Evolutionary conservation across 2,113 vertebrate genomes (phyloP), one percentile per base, ranked within the genome.

Genomic region (Regulus satrapa): DNA sequence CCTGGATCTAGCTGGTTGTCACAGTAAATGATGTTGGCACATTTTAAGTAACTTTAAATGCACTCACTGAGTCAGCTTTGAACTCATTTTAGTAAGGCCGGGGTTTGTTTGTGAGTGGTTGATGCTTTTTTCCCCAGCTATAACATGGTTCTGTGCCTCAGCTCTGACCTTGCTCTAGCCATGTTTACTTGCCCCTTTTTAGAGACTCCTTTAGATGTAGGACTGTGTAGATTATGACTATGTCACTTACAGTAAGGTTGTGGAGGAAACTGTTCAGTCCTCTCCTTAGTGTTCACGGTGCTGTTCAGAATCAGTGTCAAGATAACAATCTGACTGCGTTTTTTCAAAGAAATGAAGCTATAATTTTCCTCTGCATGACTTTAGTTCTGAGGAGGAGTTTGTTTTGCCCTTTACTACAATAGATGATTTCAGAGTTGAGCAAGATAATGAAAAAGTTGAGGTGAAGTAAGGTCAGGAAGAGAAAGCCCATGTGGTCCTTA

Each of bases 321-420:
- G 93, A 94, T 92, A 95, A 77, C 40, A 72, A 94, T 95, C 86
- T 94, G 61, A n/a, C 51, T 18, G 54, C 92, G 85, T 71, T 92
- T 94, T 95, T 88, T 59, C 92, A 77, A 66, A 92, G 85, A 40
- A 92, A 88, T 85, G 52, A 81, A 94, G 34, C 36, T 83, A 68
- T 71, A 73, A 71, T 92, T 92, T 94, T 89, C 78, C n/a, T 85
- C 51, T 83, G 46, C 78, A 58, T 88, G 62, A 80, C 75, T 85
- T 83, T 76, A 85, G 63, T 34, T 82, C 68, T 92, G 76, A 88
- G 92, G 74, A 88, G 8, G 85, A 95, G 75, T 54, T 93, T 95
- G 63, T 58, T 96, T 91, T 91, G 72, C 75, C 75, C 41, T 71
- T 85, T 80, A 51, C 77, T 91, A 94, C 81, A 88, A 40, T 52